Base-by-base conservation (phyloP, 1,140 invertebrate genomes). In the Wasmannia auropunctata region DNA sequence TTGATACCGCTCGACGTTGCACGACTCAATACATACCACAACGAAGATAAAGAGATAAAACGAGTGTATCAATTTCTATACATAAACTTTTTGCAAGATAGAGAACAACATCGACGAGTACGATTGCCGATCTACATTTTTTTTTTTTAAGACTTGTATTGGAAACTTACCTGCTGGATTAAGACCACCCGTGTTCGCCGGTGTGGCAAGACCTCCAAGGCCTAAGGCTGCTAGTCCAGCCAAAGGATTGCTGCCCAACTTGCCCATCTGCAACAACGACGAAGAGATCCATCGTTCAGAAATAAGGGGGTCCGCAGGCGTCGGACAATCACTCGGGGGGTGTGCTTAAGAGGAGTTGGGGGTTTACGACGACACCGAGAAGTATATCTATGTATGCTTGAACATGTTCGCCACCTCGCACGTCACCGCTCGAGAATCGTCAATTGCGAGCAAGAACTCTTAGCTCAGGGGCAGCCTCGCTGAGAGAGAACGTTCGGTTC, bases 81-180 rank as follows among this genome's bases (percentile, higher is more conserved):
- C 34, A 40, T 16, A 37, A 76, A 37, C 14, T 75, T 75, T n/a
- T 60, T 28, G 54, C 22, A 16, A 63, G n/a, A 51, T n/a, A 54
- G 1, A 16, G 25, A 14, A 49, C 8, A 80, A 28, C 58, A 34
- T 22, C 28, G 14, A 51, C n/a, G 19, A 16, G 11, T 22, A 51
- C 31, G 14, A 46, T 65, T 37, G 31, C 34, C 4, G 3, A 37
- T 25, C 22, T 19, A 49, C 22, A 2, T 31, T 58, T 43, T 46
- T 11, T 43, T 46, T 11, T 40, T 22, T 10, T 2, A 65, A 22
- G 5, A 43, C 46, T 11, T 5, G 8, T 43, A 16, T 58, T 60
- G 4, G n/a, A n/a, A n/a, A 54, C 93, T 96, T 96, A 98, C 98
- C 98, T 96, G 98, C 98, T 91, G 98, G 98, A 95, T 98, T 98